phyloP scores from a whole-genome alignment of 2,797 vertebrate genomes.

The Acrossocheilus wenchowensis region DNA sequence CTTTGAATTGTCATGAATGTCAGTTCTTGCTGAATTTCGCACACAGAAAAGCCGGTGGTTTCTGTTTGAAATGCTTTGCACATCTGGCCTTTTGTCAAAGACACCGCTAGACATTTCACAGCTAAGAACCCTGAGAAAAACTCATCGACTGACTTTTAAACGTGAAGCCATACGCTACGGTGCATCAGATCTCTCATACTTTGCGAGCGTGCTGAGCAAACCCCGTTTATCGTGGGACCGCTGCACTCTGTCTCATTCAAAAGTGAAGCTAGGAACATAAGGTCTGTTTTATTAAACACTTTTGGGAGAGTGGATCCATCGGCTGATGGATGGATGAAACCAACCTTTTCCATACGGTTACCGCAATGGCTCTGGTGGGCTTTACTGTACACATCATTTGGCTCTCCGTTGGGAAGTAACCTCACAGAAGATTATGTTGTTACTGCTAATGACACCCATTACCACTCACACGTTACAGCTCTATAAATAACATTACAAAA shows the following conservation, averaged over 20 bases:
- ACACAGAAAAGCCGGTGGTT: background rate
- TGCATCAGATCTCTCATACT: slow-evolving; percentile 21
- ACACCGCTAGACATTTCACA: slow-evolving; percentile 8
- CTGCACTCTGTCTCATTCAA: slow-evolving; percentile 13
- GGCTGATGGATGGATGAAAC: slow-evolving; percentile 23
- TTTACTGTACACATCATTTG: slow-evolving; percentile 33
- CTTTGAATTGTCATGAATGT: slow-evolving; percentile 10
- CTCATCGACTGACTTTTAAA: slow-evolving; percentile 6
- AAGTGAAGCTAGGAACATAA: slow-evolving; percentile 35
- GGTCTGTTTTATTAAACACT: slow-evolving; percentile 39
- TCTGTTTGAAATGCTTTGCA: slow-evolving; percentile 26
- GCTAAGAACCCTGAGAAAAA: slow-evolving; percentile 38
- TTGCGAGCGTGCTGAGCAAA: slow-evolving; percentile 6
- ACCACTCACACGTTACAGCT: slow-evolving; percentile 55
- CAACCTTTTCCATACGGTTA: slow-evolving; percentile 22
- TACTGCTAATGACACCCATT: slow-evolving; percentile 47
- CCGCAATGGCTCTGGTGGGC: background rate
- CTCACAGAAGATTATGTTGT: slow-evolving; percentile 38
- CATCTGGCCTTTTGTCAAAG: slow-evolving; percentile 22
- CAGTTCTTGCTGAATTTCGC: slow-evolving; percentile 6
- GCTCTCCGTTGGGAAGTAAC: slow-evolving; percentile 15
- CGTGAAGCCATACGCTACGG: background rate
- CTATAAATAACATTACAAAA: slow-evolving; percentile 77
- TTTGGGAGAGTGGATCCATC: slow-evolving; percentile 37
- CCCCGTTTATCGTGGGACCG: background rate